Percentiles rank a stretch among this genome's conserved stretches.
phyloP scores from a whole-genome alignment of 2,888 invertebrate genomes.

The Brachyptera putata region DNA sequence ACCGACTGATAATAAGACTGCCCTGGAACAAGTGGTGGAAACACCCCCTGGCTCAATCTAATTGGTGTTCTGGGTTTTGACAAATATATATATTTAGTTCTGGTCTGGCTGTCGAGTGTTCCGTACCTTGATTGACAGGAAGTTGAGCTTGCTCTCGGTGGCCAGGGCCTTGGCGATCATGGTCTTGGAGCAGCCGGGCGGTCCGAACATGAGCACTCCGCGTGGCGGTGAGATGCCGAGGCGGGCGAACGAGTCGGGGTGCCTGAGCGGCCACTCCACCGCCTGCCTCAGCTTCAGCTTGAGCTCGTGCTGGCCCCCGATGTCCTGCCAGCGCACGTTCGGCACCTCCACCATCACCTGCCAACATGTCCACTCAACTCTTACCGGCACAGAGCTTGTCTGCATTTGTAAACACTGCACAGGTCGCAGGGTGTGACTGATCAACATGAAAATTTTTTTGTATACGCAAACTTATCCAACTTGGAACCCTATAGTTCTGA shows the following conservation, averaged over 20 bases:
- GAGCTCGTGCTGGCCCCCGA: constrained; percentile 84
- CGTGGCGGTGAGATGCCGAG: constrained; percentile 82
- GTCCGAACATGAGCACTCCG: constrained; percentile 92
- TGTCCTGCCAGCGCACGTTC: constrained; percentile 76
- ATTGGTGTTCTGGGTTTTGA: too few species aligned
- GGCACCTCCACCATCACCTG: constrained; percentile 13
- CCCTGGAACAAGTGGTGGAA: too few species aligned
- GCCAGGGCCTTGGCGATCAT: constrained; percentile 97
- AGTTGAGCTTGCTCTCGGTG: constrained; percentile 92
- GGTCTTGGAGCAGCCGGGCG: constrained; percentile 97
- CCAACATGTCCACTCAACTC: too few species aligned
- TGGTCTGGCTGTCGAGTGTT: background rate
- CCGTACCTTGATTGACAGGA: constrained; percentile 88
- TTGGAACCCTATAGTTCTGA: too few species aligned
- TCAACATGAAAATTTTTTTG: too few species aligned
- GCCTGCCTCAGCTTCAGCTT: constrained; percentile 83
- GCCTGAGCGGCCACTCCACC: constrained; percentile 89
- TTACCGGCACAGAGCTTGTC: too few species aligned
- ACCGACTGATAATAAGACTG: too few species aligned
- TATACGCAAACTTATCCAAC: too few species aligned
- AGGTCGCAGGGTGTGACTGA: too few species aligned
- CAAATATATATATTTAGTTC: too few species aligned
- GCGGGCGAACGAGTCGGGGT: constrained; percentile 74
- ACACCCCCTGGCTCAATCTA: too few species aligned
- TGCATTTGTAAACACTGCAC: too few species aligned